phyloP scores from a whole-genome alignment of 2,888 invertebrate species.

The Ochropleura leucogaster region DNA sequence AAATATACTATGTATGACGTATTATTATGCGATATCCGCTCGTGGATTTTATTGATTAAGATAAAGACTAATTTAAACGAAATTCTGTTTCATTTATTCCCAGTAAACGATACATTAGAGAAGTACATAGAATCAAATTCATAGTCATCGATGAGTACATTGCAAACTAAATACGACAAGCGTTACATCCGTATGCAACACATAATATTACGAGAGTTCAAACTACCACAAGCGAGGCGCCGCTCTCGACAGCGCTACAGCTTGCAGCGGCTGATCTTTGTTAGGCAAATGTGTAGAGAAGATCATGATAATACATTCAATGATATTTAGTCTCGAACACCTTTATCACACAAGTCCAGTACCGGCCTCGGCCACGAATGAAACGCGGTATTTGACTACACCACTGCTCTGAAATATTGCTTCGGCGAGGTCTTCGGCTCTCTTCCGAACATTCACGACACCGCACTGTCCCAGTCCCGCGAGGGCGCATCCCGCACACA shows the following conservation, averaged over 20 bases:
- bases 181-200: conserved; percentile 47
- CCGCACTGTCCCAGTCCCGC: conserved; percentile 42
- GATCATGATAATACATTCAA: conserved; percentile 4
- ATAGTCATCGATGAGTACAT: conserved; percentile 30
- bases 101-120: conserved; percentile 40
- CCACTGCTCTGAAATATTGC: not conserved
- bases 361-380: not conserved
- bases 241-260: not conserved
- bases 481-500: conserved; percentile 44
- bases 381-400: not conserved
- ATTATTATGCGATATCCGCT: conserved; percentile 68
- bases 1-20: conserved; percentile 82
- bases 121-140: conserved; percentile 21
- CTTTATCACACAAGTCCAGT: not conserved
- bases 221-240: conserved; percentile 19
- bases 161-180: conserved; percentile 41
- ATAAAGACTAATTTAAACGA: conserved; percentile 68
- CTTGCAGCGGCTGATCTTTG: not conserved
- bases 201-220: conserved; percentile 16
- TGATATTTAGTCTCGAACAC: conserved; percentile 5
- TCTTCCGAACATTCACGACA: conserved; percentile 18
- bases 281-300: not conserved
- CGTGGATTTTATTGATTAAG: conserved; percentile 62
- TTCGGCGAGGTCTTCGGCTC: not conserved
- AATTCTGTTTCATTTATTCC: conserved; percentile 56